Evolutionary conservation across 2,113 vertebrate genomes (phyloP).

Genomic region (Danionella cerebrum): DNA sequence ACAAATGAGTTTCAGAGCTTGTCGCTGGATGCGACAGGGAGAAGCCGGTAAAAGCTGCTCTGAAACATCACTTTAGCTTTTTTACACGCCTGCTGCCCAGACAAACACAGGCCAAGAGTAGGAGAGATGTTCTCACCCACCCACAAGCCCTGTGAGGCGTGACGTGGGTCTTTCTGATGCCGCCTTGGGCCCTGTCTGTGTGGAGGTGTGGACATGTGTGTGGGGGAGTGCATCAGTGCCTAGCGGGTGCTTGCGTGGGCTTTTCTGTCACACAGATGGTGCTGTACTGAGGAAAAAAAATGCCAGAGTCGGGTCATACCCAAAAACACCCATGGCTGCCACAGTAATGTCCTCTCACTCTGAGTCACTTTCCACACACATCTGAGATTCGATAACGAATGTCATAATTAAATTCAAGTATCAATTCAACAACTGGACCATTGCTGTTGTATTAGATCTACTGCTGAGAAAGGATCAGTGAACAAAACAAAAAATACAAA

Average conservation of each 20-base stretch:
- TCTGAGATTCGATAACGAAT: slow-evolving; percentile 5
- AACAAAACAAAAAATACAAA: no score
- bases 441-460: background rate
- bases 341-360: slow-evolving; percentile 7
- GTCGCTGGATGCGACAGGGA: slow-evolving; percentile 54
- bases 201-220: slow-evolving; percentile 31
- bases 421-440: background rate
- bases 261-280: slow-evolving; percentile 36
- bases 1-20: slow-evolving; percentile 53
- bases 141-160: slow-evolving; percentile 25
- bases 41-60: slow-evolving; percentile 53
- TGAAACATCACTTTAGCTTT: slow-evolving; percentile 37
- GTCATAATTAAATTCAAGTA: background rate
- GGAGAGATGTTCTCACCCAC: slow-evolving; percentile 21
- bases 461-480: no score
- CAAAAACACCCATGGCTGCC: slow-evolving; percentile 18
- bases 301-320: slow-evolving; percentile 15
- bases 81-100: background rate
- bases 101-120: background rate
- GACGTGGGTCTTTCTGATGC: slow-evolving; percentile 12
- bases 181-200: slow-evolving; percentile 20
- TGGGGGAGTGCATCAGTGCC: slow-evolving; percentile 34
- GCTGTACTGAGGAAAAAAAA: slow-evolving; percentile 30
- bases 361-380: slow-evolving; percentile 7
- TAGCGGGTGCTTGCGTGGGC: slow-evolving; percentile 40